Conservation (phyloP, 1,140 invertebrate species). For the Papilio polytes region DNA sequence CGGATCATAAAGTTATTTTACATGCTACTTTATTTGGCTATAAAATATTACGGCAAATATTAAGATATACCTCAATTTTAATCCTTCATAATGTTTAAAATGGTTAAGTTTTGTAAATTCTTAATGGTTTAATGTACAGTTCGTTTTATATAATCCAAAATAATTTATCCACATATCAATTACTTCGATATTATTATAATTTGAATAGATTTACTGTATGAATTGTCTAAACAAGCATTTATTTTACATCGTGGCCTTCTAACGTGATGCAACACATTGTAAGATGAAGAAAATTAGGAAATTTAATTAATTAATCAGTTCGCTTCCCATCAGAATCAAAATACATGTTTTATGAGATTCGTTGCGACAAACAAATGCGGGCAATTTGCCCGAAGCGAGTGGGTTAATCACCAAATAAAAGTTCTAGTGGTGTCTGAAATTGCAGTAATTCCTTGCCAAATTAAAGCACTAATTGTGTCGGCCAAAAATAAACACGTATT, state of each 20-base stretch:
- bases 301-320: conserved; percentile 16
- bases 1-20: conserved; percentile 19
- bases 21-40: conserved; percentile 29
- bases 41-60: conserved; percentile 21
- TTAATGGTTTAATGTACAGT: background rate
- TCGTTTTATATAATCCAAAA: background rate
- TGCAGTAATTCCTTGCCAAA: conserved; percentile 64
- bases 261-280: too few species aligned
- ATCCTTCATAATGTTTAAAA: background rate
- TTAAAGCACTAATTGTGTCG: conserved; percentile 67
- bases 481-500: conserved; percentile 68
- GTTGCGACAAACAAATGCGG: conserved; percentile 67
- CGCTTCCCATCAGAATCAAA: conserved; percentile 1
- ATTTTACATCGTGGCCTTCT: background rate
- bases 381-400: conserved; percentile 64
- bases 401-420: conserved; percentile 79
- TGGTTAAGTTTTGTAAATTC: background rate
- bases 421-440: conserved; percentile 67
- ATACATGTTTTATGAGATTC: conserved; percentile 35
- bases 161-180: background rate
- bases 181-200: too few species aligned
- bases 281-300: background rate
- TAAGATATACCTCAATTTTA: conserved; percentile 19
- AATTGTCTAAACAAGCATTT: too few species aligned
- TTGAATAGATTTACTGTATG: too few species aligned